Percentiles rank a stretch among this genome's conserved stretches.
Conservation (phyloP, 64 coral and sea anemone species). For the Montipora foliosa region DNA sequence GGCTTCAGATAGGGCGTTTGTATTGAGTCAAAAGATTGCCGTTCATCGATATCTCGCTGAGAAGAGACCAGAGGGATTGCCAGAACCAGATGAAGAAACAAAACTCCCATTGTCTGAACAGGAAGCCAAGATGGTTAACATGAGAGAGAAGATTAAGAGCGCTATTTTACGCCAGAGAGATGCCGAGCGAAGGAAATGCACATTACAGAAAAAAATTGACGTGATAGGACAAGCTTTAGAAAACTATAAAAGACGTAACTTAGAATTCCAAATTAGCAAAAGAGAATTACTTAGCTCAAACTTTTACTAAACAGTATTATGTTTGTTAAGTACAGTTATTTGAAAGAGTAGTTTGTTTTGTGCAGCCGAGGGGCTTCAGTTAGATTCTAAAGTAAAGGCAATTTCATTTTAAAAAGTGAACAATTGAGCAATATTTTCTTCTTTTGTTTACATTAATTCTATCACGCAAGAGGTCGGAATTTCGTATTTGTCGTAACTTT, state of each 20-base stretch:
- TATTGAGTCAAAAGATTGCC: conserved; percentile 16
- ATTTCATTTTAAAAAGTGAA: too few relatives aligned
- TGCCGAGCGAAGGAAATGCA: background rate
- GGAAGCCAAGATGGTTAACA: background rate
- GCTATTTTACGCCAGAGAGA: conserved; percentile 26
- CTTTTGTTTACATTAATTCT: too few relatives aligned
- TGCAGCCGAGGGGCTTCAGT: too few relatives aligned
- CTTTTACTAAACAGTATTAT: conserved; percentile 3
- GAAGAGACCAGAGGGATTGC: conserved; percentile 27
- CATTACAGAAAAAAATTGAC: conserved; percentile 20
- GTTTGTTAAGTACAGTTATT: background rate
- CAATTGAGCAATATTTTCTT: too few relatives aligned
- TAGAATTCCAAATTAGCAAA: conserved; percentile 44
- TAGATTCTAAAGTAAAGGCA: too few relatives aligned
- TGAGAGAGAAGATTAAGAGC: conserved; percentile 13
- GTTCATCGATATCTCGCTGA: conserved; percentile 20
- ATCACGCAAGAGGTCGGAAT: too few relatives aligned
- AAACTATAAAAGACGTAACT: conserved; percentile 22
- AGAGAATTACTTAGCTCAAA: conserved; percentile 34
- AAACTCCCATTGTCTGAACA: conserved; percentile 1
- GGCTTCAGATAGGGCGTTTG: conserved; percentile 10
- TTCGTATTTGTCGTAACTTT: too few relatives aligned
- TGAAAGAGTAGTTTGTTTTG: background rate
- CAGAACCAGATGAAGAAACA: conserved; percentile 9
- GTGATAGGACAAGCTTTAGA: conserved; percentile 22